Evolutionary conservation across 2,113 vertebrate genomes (phyloP).

Genomic region (Taxidea taxus): DNA sequence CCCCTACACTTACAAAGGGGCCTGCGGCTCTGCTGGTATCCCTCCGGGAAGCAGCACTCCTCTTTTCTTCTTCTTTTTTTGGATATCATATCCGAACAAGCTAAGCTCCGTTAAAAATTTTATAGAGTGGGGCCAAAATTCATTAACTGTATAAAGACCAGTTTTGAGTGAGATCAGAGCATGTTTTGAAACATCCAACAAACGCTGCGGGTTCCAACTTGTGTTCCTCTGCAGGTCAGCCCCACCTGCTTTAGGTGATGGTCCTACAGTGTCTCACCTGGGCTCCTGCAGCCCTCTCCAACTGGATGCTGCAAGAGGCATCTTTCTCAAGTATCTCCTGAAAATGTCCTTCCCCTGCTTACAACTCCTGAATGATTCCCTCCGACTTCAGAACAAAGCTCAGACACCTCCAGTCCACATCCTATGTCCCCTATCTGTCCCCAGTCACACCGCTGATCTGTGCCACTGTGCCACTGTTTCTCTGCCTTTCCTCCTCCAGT

Average conservation of each 20-base stretch:
- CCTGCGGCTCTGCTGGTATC: not conserved
- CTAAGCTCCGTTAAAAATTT: not conserved
- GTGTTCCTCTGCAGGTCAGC: not conserved
- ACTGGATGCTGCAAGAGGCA: not conserved
- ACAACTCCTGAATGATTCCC: not conserved
- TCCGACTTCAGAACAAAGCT: not conserved
- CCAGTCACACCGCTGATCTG: not conserved
- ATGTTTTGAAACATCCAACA: not conserved
- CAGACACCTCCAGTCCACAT: not conserved
- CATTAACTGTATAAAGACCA: not conserved
- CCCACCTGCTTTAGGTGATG: not conserved
- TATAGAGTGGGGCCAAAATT: not conserved
- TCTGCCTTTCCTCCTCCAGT: not conserved
- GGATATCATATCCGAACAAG: not conserved
- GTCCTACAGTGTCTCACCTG: not conserved
- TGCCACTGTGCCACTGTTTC: no score
- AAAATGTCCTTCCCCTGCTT: not conserved
- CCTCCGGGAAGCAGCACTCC: not conserved
- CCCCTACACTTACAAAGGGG: not conserved
- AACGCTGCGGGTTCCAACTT: not conserved
- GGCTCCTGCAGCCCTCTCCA: not conserved
- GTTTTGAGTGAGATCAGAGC: not conserved
- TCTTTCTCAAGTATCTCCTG: not conserved
- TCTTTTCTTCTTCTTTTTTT: not conserved
- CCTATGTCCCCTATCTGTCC: not conserved